Evolutionary conservation across 2,797 vertebrate genomes (phyloP).

Genomic region (Strix occidentalis): DNA sequence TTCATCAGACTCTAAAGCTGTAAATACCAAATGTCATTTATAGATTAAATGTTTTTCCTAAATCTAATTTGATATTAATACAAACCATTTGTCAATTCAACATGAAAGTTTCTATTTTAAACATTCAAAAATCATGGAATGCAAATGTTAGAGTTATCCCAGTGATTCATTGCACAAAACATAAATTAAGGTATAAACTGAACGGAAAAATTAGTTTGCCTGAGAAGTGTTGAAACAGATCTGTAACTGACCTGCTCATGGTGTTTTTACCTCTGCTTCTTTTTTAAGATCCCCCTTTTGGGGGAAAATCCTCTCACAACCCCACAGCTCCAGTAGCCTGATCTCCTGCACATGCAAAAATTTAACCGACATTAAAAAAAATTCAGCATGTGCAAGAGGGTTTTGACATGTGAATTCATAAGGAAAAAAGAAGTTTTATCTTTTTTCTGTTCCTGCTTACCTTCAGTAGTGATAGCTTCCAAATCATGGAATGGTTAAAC

Average conservation of each 20-base stretch:
- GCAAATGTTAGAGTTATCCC: constrained; percentile 49
- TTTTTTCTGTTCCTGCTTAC: neutral
- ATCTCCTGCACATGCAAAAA: neutral
- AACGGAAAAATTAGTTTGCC: constrained; percentile 30
- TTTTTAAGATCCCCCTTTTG: neutral
- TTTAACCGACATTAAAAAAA: neutral
- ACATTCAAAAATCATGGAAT: constrained; percentile 38
- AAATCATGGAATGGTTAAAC: neutral
- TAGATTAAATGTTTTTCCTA: constrained; percentile 57
- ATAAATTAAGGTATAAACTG: constrained; percentile 36
- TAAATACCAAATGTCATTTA: constrained; percentile 62
- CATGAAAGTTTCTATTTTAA: constrained; percentile 40
- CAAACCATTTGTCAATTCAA: constrained; percentile 55
- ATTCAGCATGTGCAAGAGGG: neutral
- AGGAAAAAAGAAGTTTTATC: neutral
- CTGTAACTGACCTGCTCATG: neutral
- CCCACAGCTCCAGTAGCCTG: neutral
- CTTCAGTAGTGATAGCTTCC: neutral
- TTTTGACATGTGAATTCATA: neutral
- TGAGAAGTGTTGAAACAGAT: neutral
- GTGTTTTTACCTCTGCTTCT: neutral
- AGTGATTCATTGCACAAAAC: constrained; percentile 45
- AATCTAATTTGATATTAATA: constrained; percentile 62
- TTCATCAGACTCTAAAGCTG: constrained; percentile 55
- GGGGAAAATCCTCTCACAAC: neutral